Base-by-base conservation (phyloP, 2,113 vertebrate species). In the Brachionichthys hirsutus region DNA sequence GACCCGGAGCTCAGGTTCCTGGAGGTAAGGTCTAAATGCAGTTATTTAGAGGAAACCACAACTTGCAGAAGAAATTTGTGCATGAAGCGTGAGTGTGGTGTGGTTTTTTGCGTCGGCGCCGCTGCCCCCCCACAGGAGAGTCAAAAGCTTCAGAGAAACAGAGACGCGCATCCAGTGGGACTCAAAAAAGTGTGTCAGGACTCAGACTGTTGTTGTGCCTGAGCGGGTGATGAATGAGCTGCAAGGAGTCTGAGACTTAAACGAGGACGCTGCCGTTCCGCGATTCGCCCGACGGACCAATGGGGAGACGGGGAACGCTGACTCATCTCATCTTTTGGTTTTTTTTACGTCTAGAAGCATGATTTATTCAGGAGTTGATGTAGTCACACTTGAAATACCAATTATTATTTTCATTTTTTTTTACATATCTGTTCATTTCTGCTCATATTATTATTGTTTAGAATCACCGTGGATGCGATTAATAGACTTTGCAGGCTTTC, bases 1-100 rank as follows among this genome's bases (percentile, higher is more conserved):
- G 85, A 87, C 2, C 81, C 81, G 43, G 85, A 87, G 54, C 74
- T 82, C 71, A 82, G 85, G 51, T 87, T 73, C 34, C 2, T 54
- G 12, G 85, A 87, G 81, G 85, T 85, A 77, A 87, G 85, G 56
- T 3, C 17, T 34, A 48, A 15, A 2, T 1, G 3, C 50, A 58
- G 1, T 34, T 68, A 60, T 77, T 68, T 52, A 43, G 47, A 55
- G 53, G 53, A 50, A 54, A 35, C 42, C 24, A 14, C 6, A 3
- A 1, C 3, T 47, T 40, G 2, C n/a, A 9, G 47, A 24, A 14
- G 55, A 20, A 48, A 36, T 14, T 47, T 45, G 16, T 50, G 14
- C 19, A 17, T 60, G 17, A 22, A 35, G 9, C 16, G 35, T 41
- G 11, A 11, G 19, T 46, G 35, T 56, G 69, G 40, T 11, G 9